Base-by-base conservation (phyloP, 2,888 invertebrate species). In the Eucera pruinosa region DNA sequence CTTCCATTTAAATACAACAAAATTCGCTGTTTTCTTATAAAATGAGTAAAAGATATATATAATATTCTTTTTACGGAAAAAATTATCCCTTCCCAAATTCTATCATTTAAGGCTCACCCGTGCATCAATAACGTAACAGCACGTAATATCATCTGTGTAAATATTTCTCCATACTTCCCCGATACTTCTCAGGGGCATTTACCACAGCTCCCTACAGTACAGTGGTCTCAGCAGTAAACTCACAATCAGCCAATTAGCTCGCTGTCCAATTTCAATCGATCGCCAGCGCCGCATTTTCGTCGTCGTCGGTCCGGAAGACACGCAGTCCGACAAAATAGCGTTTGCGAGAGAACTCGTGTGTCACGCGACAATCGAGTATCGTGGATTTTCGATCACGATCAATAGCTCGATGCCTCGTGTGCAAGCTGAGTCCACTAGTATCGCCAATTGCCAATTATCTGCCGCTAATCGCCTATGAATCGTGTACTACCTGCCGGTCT, bases 391-490 rank as follows among this genome's bases (percentile, higher is more conserved):
- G 70, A 71, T 62, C 60, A 18, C 47, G 70, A 48, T 62, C 57
- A 39, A 60, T 15, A 25, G 45, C 39, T 55, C 18, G 27, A 36
- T 47, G 0, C 25, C 0, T 7, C 15, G 20, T 7, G 41, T 57
- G 41, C 65, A 27, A 66, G 72, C 72, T 78, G 72, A 72, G 65
- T 30, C 62, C 80, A 64, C 66, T 55, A 18, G 58, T 52, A 47
- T 43, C 52, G 68, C 65, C 77, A 70, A 71, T 77, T 66, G 72
- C 62, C 82, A 73, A 74, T 82, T 80, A 57, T 58, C 58, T 33
- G 23, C 57, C 43, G 41, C 61, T 73, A 70, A 83, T 78, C 81
- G 61, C 54, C 65, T 62, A 66, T 33, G 45, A 36, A 75, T 67
- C 66, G 77, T n/a, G 48, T n/a, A n/a, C n/a, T 43, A 77, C 25